Conservation (phyloP, 1,140 invertebrate genomes). For the Orchesella cincta region DNA sequence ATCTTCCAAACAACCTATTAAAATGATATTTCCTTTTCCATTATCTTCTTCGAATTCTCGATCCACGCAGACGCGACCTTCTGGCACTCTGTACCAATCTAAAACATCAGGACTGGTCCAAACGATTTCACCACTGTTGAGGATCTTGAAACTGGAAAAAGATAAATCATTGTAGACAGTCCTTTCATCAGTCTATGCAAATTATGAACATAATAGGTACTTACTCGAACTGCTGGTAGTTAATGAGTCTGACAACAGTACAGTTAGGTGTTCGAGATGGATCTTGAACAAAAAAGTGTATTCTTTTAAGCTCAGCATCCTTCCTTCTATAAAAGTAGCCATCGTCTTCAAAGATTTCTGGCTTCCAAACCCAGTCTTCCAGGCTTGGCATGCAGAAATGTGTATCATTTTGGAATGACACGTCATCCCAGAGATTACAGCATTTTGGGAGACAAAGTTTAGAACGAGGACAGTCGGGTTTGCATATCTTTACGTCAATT, state of each 20-base stretch:
- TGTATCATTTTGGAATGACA: conserved; percentile 22
- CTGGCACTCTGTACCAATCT: conserved; percentile 14
- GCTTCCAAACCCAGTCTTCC: conserved; percentile 10
- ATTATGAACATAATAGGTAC: not conserved
- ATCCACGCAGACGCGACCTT: conserved; percentile 25
- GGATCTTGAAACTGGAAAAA: conserved; percentile 9
- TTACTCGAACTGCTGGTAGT: conserved; percentile 27
- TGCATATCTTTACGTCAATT: conserved; percentile 21
- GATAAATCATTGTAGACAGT: not conserved
- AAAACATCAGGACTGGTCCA: conserved; percentile 28
- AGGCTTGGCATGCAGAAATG: conserved; percentile 13
- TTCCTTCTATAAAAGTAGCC: conserved; percentile 9
- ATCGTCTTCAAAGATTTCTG: conserved; percentile 13
- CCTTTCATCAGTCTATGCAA: not conserved
- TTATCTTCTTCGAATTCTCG: conserved; percentile 4
- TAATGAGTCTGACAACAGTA: conserved; percentile 14
- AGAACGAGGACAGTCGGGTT: not conserved
- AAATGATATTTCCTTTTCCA: conserved; percentile 1
- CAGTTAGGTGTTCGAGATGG: conserved; percentile 19
- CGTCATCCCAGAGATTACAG: conserved; percentile 28
- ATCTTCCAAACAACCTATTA: conserved; percentile 25
- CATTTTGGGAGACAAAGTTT: conserved; percentile 27
- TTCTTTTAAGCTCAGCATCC: not conserved
- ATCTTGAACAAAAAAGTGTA: conserved; percentile 24
- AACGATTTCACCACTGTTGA: conserved; percentile 24